These are phyloP conservation scores for Cladopsammia gracilis DNA, from an alignment of 64 coral and sea anemone species.

Conservation along the genomic window DNA sequence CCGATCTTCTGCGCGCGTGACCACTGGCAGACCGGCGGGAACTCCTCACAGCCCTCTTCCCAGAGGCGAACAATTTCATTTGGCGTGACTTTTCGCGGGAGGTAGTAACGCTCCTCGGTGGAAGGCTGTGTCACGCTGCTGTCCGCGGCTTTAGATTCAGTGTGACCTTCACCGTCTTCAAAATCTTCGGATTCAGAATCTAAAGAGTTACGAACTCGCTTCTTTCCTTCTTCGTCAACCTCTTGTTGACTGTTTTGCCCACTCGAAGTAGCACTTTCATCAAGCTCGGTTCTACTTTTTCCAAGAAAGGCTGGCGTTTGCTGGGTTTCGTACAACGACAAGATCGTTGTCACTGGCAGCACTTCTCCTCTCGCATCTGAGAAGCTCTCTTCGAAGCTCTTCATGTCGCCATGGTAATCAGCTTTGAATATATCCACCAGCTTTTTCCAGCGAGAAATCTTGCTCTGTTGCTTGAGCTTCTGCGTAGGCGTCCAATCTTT, in stretches of 20 bases:
- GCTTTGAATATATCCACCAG: conserved; percentile 94
- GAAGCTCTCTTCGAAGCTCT: conserved; percentile 87
- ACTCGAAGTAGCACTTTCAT: conserved; percentile 1
- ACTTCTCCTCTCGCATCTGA: conserved; percentile 86
- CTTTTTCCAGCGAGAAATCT: conserved; percentile 98
- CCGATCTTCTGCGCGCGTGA: conserved; percentile 97
- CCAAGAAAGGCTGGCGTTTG: conserved; percentile 88
- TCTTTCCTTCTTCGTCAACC: conserved; percentile 24
- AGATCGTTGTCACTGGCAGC: conserved; percentile 94
- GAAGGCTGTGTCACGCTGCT: not conserved
- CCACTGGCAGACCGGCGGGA: conserved; percentile 91
- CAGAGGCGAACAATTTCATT: conserved; percentile 95
- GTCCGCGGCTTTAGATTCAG: conserved; percentile 9
- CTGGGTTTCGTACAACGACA: conserved; percentile 96
- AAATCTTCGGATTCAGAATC: conserved; percentile 61
- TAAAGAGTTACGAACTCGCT: not conserved
- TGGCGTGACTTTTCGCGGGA: conserved; percentile 96
- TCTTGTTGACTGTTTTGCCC: not conserved
- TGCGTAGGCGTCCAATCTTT: conserved; percentile 99
- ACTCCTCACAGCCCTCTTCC: conserved; percentile 94
- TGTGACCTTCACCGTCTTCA: not conserved
- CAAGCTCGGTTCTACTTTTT: conserved; percentile 19
- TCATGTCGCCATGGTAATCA: conserved; percentile 89
- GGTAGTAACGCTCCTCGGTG: conserved; percentile 78
- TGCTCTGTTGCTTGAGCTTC: conserved; percentile 95